Evolutionary conservation across 2,888 invertebrate genomes (phyloP), one percentile per base, ranked within the genome.

Genomic region (Watsonalla binaria): DNA sequence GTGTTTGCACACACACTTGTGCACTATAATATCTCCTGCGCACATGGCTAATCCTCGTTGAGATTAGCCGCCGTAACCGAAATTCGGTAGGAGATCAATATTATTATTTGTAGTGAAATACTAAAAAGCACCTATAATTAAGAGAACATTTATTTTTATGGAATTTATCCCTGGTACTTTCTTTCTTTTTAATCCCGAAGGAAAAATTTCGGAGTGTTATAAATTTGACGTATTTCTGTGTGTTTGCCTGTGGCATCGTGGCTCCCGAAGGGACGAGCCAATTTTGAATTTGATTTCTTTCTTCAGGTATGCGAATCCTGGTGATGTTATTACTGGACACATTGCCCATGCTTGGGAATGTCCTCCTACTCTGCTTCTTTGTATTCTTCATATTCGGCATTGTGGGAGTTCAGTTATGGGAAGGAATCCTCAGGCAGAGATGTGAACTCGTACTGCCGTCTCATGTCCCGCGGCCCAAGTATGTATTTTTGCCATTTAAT

Each of bases 381-480:
- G 99, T 99, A 58, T 99, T 99, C 94, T 99, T 99, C 93, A 99
- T 99, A 84, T 99, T 99, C 81, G 99, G 99, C 66, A 99, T 99
- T 80, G 97, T 99, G 70, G 99, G 99, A 15, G 99, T 99, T 46
- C 99, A 99, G 86, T 93, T 99, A 52, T 99, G 99, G 99, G 97
- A 99, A 84, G 99, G 99, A 50, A 96, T 99, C 60, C 92, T 99
- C 53, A 92, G 99, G 64, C 98, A 99, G 84, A 94, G 99, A 56
- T 99, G 99, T 84, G 97, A 96, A 81, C 92, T 97, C 58, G 93
- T 94, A 61, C 90, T 95, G 62, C 94, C 95, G 58, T 92, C 93
- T 55, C 93, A 94, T 84, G 91, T 94, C 86, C 83, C 93, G 84
- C 80, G 94, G 92, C 92, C 95, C 92, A 91, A 94, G 96, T 97